Percentiles rank a stretch among this genome's conserved stretches.
Conservation (phyloP, 2,113 vertebrate species). For the Salvelinus namaycush region DNA sequence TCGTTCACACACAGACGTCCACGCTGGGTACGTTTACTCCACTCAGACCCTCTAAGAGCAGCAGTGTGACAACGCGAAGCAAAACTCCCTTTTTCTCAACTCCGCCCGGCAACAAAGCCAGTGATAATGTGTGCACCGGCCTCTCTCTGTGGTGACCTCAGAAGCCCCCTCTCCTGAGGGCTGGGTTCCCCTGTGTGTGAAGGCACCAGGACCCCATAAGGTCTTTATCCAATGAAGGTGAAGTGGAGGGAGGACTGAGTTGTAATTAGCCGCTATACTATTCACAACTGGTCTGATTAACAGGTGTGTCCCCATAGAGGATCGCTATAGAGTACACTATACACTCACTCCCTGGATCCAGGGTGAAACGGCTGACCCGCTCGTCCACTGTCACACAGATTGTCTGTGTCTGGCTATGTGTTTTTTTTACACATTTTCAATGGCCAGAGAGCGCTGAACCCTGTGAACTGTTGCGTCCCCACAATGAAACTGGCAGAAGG, state of each 20-base stretch:
- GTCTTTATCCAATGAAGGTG: slow-evolving; percentile 50
- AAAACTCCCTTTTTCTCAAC: slow-evolving; percentile 21
- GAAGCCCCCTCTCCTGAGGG: slow-evolving; percentile 47
- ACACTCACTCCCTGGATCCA: slow-evolving; percentile 11
- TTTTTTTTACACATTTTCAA: slow-evolving; percentile 34
- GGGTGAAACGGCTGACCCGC: background rate
- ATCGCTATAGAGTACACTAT: slow-evolving; percentile 22
- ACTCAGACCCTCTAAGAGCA: background rate
- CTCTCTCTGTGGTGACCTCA: slow-evolving; percentile 59
- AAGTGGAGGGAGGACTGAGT: slow-evolving; percentile 24
- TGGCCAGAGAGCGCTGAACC: slow-evolving; percentile 34
- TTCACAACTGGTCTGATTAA: slow-evolving; percentile 64
- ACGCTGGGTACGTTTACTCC: background rate
- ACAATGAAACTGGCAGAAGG: no score
- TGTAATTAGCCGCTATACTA: slow-evolving; percentile 12
- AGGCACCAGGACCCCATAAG: background rate
- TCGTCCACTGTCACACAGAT: slow-evolving; percentile 1
- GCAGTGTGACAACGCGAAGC: slow-evolving; percentile 20
- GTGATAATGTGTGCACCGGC: slow-evolving; percentile 32
- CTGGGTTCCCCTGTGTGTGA: slow-evolving; percentile 47
- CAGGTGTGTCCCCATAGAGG: slow-evolving; percentile 7
- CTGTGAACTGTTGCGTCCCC: no score
- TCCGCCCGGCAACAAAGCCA: slow-evolving; percentile 39
- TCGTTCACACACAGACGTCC: slow-evolving; percentile 3
- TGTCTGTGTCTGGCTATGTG: slow-evolving; percentile 4